Evolutionary conservation across 2,888 invertebrate species (phyloP).

Genomic region (Meghimatium bilineatum): DNA sequence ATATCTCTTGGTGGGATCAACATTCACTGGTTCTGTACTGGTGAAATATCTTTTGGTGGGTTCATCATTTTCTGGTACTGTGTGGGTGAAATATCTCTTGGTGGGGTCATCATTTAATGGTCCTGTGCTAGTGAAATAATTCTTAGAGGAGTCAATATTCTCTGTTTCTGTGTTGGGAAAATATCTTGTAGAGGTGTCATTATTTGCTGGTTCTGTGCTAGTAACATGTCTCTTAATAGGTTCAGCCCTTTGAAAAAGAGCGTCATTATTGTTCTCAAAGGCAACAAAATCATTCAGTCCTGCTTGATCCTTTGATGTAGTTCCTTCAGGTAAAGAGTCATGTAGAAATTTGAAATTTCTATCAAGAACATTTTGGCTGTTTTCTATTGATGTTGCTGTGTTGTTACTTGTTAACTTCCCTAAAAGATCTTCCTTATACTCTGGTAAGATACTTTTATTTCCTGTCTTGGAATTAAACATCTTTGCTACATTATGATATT

Average conservation of each 20-base stretch:
- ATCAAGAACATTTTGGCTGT: slow-evolving; percentile 82
- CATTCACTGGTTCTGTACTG: neutral
- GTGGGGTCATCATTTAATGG: too few species aligned
- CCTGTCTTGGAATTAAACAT: slow-evolving; percentile 54
- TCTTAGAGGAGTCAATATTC: too few species aligned
- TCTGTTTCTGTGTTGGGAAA: too few species aligned
- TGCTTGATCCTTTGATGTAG: slow-evolving; percentile 65
- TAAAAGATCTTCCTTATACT: slow-evolving; percentile 53
- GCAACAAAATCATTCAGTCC: slow-evolving; percentile 42
- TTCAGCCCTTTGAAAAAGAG: slow-evolving; percentile 79
- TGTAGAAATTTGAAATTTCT: slow-evolving; percentile 61
- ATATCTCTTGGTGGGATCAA: too few species aligned
- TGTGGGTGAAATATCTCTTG: too few species aligned
- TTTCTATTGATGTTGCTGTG: slow-evolving; percentile 83
- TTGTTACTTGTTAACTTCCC: slow-evolving; percentile 86
- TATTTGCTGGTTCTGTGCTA: slow-evolving; percentile 45
- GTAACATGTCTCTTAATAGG: slow-evolving; percentile 18
- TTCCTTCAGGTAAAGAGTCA: slow-evolving; percentile 60
- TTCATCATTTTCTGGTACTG: too few species aligned
- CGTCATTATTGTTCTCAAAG: slow-evolving; percentile 78
- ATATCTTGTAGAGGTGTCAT: too few species aligned
- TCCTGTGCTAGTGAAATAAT: too few species aligned
- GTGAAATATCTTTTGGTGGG: neutral
- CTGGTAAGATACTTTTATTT: slow-evolving; percentile 51
- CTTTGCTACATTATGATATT: slow-evolving; percentile 49